Conservation (phyloP, 2,113 vertebrate genomes). For the Naja naja region DNA sequence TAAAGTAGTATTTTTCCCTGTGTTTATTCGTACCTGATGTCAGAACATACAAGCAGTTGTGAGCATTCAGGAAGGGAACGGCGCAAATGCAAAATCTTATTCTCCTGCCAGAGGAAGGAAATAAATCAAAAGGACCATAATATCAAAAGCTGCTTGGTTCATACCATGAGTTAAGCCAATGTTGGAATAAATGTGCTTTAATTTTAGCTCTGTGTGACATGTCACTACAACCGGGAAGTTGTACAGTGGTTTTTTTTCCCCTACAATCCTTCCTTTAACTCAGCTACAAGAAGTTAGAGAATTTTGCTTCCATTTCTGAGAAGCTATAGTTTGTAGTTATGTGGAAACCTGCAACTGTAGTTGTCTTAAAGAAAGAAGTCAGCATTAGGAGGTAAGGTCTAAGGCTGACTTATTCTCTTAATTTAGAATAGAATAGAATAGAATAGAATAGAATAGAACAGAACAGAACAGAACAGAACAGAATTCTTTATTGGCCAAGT, state of each 20-base stretch:
- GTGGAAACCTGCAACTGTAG: not conserved
- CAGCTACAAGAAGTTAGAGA: not conserved
- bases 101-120: not conserved
- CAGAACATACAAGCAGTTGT: slow-evolving; percentile 46
- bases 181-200: not conserved
- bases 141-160: slow-evolving; percentile 9
- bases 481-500: too few relatives aligned
- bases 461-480: too few relatives aligned
- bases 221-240: not conserved
- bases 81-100: not conserved
- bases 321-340: not conserved
- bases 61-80: not conserved
- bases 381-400: not conserved
- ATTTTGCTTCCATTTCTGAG: not conserved
- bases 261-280: not conserved
- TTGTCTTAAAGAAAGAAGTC: not conserved
- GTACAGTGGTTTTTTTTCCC: not conserved
- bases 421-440: not conserved
- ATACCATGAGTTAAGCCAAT: not conserved
- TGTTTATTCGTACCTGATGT: slow-evolving; percentile 95
- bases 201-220: not conserved
- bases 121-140: not conserved
- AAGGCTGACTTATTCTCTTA: not conserved
- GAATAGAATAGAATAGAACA: too few relatives aligned
- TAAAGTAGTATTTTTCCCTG: slow-evolving; percentile 92